phyloP scores from a whole-genome alignment of 2,888 invertebrate species.

The Morpho deidamia region DNA sequence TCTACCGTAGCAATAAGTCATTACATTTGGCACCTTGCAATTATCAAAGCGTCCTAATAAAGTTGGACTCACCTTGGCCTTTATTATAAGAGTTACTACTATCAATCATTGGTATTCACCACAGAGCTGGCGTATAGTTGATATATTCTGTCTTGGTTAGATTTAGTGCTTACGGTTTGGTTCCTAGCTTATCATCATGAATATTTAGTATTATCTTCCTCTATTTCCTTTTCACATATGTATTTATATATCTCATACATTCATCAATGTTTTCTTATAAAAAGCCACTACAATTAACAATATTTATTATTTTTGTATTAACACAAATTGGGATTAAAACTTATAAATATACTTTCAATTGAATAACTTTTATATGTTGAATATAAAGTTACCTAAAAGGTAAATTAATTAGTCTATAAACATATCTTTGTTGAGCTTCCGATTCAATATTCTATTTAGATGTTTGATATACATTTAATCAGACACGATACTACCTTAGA shows the following conservation, averaged over 20 bases:
- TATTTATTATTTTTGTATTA: slow-evolving; percentile 12
- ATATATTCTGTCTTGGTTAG: slow-evolving; percentile 17
- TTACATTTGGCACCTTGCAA: slow-evolving; percentile 47
- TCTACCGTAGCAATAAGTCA: slow-evolving; percentile 38
- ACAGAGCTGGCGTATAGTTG: slow-evolving; percentile 21
- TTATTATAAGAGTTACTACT: slow-evolving; percentile 38
- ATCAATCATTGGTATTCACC: slow-evolving; percentile 60
- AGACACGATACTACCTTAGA: slow-evolving; percentile 29
- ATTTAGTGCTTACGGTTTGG: slow-evolving; percentile 13
- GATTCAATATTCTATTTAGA: slow-evolving; percentile 39
- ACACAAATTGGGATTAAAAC: too few relatives aligned
- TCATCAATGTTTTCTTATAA: too few relatives aligned
- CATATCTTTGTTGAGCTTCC: slow-evolving; percentile 54
- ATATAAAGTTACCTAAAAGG: slow-evolving; percentile 44
- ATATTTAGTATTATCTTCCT: not conserved
- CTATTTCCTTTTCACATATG: not conserved
- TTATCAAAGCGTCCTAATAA: slow-evolving; percentile 57
- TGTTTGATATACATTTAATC: slow-evolving; percentile 39
- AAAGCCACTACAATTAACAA: not conserved
- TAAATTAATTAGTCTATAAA: slow-evolving; percentile 42
- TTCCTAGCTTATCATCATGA: slow-evolving; percentile 11
- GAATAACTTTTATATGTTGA: slow-evolving; percentile 36
- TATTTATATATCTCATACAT: too few relatives aligned
- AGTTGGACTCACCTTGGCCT: slow-evolving; percentile 58
- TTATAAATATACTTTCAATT: too few relatives aligned